Evolutionary conservation across 2,888 invertebrate species (phyloP).

Genomic region (Spialia ferax): DNA sequence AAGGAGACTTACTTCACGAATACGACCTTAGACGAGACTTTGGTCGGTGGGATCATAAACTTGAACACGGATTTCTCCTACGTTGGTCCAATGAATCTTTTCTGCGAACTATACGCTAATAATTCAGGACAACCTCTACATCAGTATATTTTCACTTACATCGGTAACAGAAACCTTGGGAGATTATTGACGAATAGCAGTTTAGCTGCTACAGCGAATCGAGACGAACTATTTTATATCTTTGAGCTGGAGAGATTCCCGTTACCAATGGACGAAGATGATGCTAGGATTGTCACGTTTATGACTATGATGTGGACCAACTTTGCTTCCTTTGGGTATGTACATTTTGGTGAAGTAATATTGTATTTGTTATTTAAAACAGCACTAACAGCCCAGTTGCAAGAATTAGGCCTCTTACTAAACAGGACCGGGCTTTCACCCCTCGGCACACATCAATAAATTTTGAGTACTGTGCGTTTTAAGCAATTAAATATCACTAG

Average conservation of each 20-base stretch:
- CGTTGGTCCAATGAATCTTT: conserved; percentile 74
- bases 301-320: conserved; percentile 84
- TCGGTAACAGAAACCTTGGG: conserved; percentile 75
- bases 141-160: conserved; percentile 73
- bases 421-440: too few relatives aligned
- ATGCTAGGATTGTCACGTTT: conserved; percentile 75
- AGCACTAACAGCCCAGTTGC: too few relatives aligned
- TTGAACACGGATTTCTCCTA: conserved; percentile 74
- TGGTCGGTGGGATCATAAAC: conserved; percentile 76
- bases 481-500: too few relatives aligned
- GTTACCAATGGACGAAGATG: conserved; percentile 73
- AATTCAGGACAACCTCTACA: conserved; percentile 61
- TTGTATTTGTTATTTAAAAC: too few relatives aligned
- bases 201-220: conserved; percentile 68
- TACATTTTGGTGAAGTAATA: conserved; percentile 18
- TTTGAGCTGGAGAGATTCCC: conserved; percentile 75
- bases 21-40: conserved; percentile 64
- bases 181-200: conserved; percentile 73
- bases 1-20: conserved; percentile 73
- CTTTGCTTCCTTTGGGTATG: conserved; percentile 80
- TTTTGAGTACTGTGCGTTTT: too few relatives aligned
- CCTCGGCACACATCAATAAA: too few relatives aligned
- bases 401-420: too few relatives aligned
- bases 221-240: conserved; percentile 74
- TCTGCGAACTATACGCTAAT: conserved; percentile 69